phyloP scores from a whole-genome alignment of 2,797 vertebrate species.

The Cygnus olor region DNA sequence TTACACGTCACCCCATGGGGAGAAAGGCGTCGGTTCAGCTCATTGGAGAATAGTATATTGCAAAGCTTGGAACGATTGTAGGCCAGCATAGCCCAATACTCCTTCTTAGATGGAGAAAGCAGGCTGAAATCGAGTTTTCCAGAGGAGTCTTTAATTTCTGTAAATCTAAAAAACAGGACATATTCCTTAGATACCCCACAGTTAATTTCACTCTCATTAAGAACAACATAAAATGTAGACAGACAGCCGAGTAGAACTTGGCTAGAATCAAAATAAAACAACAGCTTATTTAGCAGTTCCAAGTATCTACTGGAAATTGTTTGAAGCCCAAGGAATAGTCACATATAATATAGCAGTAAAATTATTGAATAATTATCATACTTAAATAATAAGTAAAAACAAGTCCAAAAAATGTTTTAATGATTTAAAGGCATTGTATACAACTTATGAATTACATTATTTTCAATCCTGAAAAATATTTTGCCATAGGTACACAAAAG shows the following conservation, averaged over 20 bases:
- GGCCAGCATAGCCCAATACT: conserved; percentile 96
- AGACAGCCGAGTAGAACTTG: conserved; percentile 5
- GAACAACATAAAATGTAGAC: not conserved
- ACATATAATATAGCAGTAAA: not conserved
- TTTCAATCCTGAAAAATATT: not conserved
- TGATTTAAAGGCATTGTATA: not conserved
- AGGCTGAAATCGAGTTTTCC: conserved; percentile 88
- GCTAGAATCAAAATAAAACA: conserved; percentile 6
- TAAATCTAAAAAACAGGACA: conserved; percentile 85
- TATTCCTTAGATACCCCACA: not conserved
- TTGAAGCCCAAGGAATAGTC: not conserved
- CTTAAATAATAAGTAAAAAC: not conserved
- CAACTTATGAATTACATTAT: not conserved
- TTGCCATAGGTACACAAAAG: not conserved
- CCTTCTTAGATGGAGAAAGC: conserved; percentile 88
- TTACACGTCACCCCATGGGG: conserved; percentile 89
- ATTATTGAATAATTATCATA: not conserved
- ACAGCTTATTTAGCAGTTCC: not conserved
- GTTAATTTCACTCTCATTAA: conserved; percentile 38
- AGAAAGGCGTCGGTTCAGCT: conserved; percentile 92
- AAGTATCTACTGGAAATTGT: not conserved
- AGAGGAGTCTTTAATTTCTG: conserved; percentile 86
- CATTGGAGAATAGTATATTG: conserved; percentile 92
- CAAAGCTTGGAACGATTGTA: conserved; percentile 99
- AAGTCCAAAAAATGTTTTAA: not conserved